A percentile compares a stretch with the other conserved stretches of the same genome.
These are phyloP conservation scores for Leptinotarsa peninsularis DNA, from an alignment of 2,888 invertebrate species.

Conservation along the genomic window DNA sequence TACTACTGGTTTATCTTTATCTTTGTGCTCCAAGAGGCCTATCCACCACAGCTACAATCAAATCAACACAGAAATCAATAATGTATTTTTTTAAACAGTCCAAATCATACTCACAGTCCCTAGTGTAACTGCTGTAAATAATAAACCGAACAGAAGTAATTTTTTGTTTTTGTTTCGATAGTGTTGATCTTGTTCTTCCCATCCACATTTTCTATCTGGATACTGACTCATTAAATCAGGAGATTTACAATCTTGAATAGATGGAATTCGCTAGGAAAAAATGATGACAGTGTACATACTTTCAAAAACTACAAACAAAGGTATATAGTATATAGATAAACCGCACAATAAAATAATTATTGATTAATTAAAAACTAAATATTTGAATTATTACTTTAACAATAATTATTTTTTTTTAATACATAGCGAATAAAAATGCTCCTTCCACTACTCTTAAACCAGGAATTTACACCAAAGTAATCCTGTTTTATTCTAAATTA, in stretches of 20 bases:
- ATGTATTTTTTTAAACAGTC: neutral
- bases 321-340: too few relatives aligned
- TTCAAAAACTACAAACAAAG: too few relatives aligned
- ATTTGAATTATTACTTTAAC: too few relatives aligned
- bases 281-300: neutral
- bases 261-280: constrained; percentile 50
- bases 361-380: too few relatives aligned
- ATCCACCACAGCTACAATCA: constrained; percentile 41
- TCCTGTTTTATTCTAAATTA: neutral
- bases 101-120: constrained; percentile 54
- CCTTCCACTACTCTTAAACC: neutral
- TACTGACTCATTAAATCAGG: constrained; percentile 50
- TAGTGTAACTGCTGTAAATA: constrained; percentile 56
- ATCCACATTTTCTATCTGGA: constrained; percentile 49
- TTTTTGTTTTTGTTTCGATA: constrained; percentile 47
- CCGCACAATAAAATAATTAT: too few relatives aligned
- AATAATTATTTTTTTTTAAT: neutral
- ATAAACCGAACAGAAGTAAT: constrained; percentile 53
- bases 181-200: constrained; percentile 46
- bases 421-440: constrained; percentile 3
- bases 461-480: neutral
- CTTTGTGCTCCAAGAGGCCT: constrained; percentile 31
- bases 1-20: neutral
- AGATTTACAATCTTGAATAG: constrained; percentile 49
- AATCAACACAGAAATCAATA: neutral